phyloP scores from a whole-genome alignment of 2,113 vertebrate genomes.

The Rhea americana region DNA sequence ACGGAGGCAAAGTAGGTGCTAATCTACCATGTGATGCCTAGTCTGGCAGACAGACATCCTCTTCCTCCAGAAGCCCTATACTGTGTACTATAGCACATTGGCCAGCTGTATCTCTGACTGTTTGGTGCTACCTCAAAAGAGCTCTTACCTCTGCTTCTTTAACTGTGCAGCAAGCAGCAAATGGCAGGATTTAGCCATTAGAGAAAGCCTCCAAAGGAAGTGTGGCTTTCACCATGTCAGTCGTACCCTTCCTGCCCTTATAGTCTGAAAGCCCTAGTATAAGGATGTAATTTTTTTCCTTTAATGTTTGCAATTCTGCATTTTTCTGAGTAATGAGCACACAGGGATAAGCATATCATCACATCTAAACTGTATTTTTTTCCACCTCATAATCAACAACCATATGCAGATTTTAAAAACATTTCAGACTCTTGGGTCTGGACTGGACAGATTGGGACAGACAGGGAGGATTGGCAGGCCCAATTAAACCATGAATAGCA shows the following conservation, averaged over 20 bases:
- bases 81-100: background rate
- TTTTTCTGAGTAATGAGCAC: background rate
- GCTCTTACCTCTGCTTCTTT: background rate
- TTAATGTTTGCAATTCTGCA: background rate
- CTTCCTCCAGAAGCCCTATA: background rate
- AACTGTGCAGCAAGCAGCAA: background rate
- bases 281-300: background rate
- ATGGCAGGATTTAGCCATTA: background rate
- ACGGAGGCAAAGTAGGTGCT: background rate
- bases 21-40: background rate
- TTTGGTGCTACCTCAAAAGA: background rate
- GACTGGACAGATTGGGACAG: constrained; percentile 46
- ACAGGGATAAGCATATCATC: background rate
- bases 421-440: constrained; percentile 26
- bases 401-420: constrained; percentile 12
- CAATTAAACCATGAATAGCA: constrained; percentile 41
- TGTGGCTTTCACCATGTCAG: accelerated
- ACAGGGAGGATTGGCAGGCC: constrained; percentile 13
- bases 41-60: background rate
- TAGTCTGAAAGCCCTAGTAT: background rate
- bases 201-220: background rate
- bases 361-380: background rate
- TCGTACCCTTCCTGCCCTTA: background rate
- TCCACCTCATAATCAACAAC: background rate
- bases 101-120: background rate